Conservation (phyloP, 1,140 invertebrate genomes). For the Schlechtendalia chinensis region DNA sequence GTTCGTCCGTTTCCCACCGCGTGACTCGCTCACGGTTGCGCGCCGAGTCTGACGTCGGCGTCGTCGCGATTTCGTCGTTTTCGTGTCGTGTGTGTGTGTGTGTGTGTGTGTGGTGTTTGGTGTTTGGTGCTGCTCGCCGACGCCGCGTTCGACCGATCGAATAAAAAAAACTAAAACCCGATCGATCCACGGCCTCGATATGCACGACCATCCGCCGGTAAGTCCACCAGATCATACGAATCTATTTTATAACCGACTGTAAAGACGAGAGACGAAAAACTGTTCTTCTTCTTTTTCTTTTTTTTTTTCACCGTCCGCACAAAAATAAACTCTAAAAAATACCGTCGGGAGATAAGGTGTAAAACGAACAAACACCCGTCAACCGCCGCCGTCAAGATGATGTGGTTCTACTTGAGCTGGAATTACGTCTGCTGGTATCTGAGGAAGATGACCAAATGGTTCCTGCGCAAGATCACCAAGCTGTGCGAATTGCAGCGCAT, state of each 20-base stretch:
- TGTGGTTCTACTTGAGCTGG: constrained; percentile 59
- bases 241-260: constrained; percentile 34
- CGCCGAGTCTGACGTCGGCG: no score
- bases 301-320: no score
- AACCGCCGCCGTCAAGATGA: neutral
- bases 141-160: neutral
- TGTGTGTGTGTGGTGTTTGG: no score
- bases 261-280: constrained; percentile 6
- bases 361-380: no score
- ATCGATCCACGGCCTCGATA: neutral
- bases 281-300: no score
- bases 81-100: no score
- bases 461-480: constrained; percentile 77
- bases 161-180: neutral
- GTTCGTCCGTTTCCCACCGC: no score
- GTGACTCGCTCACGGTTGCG: neutral
- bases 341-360: no score
- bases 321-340: no score
- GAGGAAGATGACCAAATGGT: constrained; percentile 80
- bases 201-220: constrained; percentile 40
- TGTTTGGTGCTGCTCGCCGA: no score
- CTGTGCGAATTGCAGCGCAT: constrained; percentile 89
- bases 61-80: no score
- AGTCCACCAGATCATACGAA: constrained; percentile 35
- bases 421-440: constrained; percentile 65